Evolutionary conservation across 2,113 vertebrate species (phyloP).

Genomic region (Empidonax alnorum): DNA sequence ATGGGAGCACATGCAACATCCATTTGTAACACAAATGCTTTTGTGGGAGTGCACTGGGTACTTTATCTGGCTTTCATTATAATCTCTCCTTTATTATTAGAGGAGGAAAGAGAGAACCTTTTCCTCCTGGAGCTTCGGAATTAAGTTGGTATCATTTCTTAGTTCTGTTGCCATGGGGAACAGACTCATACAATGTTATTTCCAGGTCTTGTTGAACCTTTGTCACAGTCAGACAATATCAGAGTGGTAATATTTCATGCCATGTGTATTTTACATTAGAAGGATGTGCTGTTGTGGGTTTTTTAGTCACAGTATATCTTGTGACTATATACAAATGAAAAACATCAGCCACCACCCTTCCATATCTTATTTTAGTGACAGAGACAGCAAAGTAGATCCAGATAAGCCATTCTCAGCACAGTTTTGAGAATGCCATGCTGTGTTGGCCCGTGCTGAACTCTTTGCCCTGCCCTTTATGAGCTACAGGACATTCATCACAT

Average conservation of each 20-base stretch:
- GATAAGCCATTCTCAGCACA: background rate
- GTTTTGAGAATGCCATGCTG: background rate
- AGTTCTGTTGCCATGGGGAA: background rate
- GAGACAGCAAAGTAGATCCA: background rate
- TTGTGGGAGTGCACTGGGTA: background rate
- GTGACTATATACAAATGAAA: background rate
- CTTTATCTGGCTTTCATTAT: background rate
- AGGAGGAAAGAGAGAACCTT: background rate
- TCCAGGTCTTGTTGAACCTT: background rate
- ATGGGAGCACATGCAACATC: background rate
- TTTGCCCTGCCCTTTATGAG: background rate
- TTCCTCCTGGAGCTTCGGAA: background rate
- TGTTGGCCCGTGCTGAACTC: background rate
- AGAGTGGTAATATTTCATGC: background rate
- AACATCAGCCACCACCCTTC: background rate
- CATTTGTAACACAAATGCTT: background rate
- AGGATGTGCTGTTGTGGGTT: accelerated
- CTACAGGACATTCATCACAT: background rate
- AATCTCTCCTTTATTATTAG: background rate
- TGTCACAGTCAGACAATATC: background rate
- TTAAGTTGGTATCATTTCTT: background rate
- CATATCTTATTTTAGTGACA: background rate
- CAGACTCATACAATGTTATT: background rate
- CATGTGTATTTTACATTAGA: conserved; percentile 8
- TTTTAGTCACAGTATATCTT: background rate